Evolutionary conservation across 2,888 invertebrate species (phyloP), one percentile per base, ranked within the genome.

Genomic region (Smittia aterrima): DNA sequence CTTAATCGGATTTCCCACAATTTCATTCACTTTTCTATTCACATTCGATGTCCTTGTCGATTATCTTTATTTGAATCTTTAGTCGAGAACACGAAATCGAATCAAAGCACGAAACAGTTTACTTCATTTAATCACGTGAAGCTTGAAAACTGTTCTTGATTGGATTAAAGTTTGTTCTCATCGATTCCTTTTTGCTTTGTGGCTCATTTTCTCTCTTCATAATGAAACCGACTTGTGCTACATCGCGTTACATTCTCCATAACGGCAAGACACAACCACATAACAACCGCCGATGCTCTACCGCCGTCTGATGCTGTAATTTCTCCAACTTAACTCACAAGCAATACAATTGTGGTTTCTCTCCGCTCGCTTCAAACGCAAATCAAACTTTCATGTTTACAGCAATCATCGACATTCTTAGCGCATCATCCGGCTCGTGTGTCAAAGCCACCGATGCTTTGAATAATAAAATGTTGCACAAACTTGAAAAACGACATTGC

Each of bases 261-360:
- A 58, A 58, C 58, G 58, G 58, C 58, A 58, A n/a, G n/a, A 22
- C 58, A 22, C 16, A 47, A 47, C 47, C 11, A 47, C 47, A 47
- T 47, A 16, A 47, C 47, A 22, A 22, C 58, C 58, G 47, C 13
- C 32, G 47, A 47, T 47, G 47, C 13, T 47, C 32, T 32, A 9
- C 32, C 32, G 47, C 47, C 47, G 58, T 58, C 58, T 58, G 58
- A 22, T 58, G 58, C 58, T 58, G 58, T 58, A 58, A 58, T 58
- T 58, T 58, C 18, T 47, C 47, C 47, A 47, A 47, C 13, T 9
- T 13, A 38, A 4, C 11, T 38, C 38, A 38, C 47, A 47, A 11
- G 47, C 16, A 47, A 47, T 47, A n/a, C 32, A 32, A 6, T 32
- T 32, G 32, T 9, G 32, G 32, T 32, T 32, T 32, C 32, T 32